phyloP scores from a whole-genome alignment of 2,113 vertebrate species.

The Electrona antarctica region DNA sequence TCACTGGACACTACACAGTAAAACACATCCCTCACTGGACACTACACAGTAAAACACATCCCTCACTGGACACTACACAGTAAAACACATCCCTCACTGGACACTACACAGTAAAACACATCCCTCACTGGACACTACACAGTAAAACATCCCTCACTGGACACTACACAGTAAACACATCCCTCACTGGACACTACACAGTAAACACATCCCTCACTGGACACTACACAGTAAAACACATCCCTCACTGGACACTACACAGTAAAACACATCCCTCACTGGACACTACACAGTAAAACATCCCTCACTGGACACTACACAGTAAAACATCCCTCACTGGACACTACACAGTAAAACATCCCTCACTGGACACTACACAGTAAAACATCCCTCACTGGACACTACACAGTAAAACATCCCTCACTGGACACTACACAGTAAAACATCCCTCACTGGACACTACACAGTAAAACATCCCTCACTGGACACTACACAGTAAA shows the following conservation, averaged over 20 bases:
- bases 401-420: constrained; percentile 8
- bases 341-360: constrained; percentile 5
- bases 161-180: constrained; percentile 7
- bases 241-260: not conserved
- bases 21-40: not conserved
- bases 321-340: constrained; percentile 4
- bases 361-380: not conserved
- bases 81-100: constrained; percentile 9
- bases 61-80: not conserved
- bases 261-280: constrained; percentile 13
- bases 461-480: constrained; percentile 11
- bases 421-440: constrained; percentile 7
- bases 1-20: constrained; percentile 7
- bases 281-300: constrained; percentile 7
- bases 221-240: constrained; percentile 9
- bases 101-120: constrained; percentile 9
- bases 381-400: not conserved
- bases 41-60: constrained; percentile 13
- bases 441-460: not conserved
- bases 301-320: not conserved
- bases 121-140: not conserved
- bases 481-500: constrained; percentile 5
- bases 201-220: constrained; percentile 1
- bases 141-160: constrained; percentile 4
- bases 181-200: not conserved